These are phyloP conservation scores for Drosophila ambigua DNA, from an alignment of 1,140 invertebrate species.

Conservation along the genomic window DNA sequence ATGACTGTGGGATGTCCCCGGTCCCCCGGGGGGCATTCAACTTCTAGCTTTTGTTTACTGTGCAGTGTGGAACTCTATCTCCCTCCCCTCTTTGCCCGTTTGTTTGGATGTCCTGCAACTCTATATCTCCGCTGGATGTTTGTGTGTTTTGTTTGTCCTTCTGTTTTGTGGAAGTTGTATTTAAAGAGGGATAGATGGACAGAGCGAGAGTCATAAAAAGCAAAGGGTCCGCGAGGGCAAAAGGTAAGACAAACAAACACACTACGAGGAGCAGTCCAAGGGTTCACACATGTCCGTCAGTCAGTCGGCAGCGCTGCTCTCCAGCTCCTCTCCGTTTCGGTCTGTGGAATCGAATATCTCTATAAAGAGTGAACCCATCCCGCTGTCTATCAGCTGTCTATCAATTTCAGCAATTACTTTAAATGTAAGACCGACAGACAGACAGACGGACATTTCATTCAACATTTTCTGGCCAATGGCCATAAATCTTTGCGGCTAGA, in stretches of 20 bases:
- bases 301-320: slow-evolving; percentile 16
- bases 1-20: slow-evolving; percentile 19
- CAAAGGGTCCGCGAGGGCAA: background rate
- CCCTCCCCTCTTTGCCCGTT: slow-evolving; percentile 22
- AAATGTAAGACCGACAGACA: slow-evolving; percentile 37
- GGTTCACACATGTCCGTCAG: slow-evolving; percentile 28
- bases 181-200: slow-evolving; percentile 21
- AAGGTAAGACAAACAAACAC: slow-evolving; percentile 27
- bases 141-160: slow-evolving; percentile 17
- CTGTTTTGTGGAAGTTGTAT: slow-evolving; percentile 39
- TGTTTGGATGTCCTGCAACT: background rate
- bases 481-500: slow-evolving; percentile 61
- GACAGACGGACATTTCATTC: slow-evolving; percentile 36
- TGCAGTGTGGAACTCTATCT: too few species aligned
- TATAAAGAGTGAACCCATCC: background rate
- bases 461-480: slow-evolving; percentile 21
- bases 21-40: slow-evolving; percentile 45
- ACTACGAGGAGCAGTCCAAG: background rate
- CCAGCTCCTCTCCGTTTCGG: slow-evolving; percentile 1
- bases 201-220: slow-evolving; percentile 15
- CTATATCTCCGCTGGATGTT: slow-evolving; percentile 9
- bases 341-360: slow-evolving; percentile 10
- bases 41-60: slow-evolving; percentile 17
- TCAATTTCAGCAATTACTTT: slow-evolving; percentile 70
- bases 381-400: slow-evolving; percentile 49